Evolutionary conservation across 1,140 invertebrate genomes (phyloP), one percentile per base, ranked within the genome.

Genomic region (Formica selysi): DNA sequence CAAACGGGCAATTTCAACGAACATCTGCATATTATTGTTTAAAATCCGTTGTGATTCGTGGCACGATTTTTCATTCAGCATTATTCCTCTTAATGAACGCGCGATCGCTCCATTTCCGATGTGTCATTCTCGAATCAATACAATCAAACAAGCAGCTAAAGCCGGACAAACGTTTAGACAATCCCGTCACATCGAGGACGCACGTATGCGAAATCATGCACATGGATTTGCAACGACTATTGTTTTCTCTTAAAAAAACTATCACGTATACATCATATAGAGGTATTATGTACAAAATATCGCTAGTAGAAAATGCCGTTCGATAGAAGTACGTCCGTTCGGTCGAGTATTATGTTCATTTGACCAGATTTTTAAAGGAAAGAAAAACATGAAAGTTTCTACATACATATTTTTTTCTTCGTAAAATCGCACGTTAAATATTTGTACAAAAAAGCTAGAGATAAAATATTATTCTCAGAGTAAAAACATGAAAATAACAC

Each of bases 21-120:
- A 70, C 48, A 70, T 57, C 48, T 70, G 78, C 22, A 51, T 36
- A 80, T 80, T 70, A 70, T 57, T 80, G 22, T 80, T 65, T 59
- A 64, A 68, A 68, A 80, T 80, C 22, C 44, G 22, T 11, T 26
- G 62, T 26, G 48, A 79, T 79, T 79, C 76, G 44, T 38, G 16
- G 64, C 44, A 79, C 29, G 76, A 70, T 80, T 80, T 80, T 70
- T 57, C 64, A 80, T 22, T 70, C n/a, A 36, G 16, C 48, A 80
- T 80, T 80, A 36, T 54, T 29, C 48, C n/a, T 19, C n/a, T 70
- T 80, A 80, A 79, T 79, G 76, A 80, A 80, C 51, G 48, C 65
- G 65, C 64, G 64, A 68, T 80, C 64, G 44, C 38, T 54, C 64
- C n/a, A 80, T 80, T 70, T 70, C 22, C 76, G 29, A 54, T 65